A percentile compares a stretch with the other conserved stretches of the same genome.
These are phyloP conservation scores for Elachura formosa DNA, from an alignment of 2,113 vertebrate species.

Conservation along the genomic window DNA sequence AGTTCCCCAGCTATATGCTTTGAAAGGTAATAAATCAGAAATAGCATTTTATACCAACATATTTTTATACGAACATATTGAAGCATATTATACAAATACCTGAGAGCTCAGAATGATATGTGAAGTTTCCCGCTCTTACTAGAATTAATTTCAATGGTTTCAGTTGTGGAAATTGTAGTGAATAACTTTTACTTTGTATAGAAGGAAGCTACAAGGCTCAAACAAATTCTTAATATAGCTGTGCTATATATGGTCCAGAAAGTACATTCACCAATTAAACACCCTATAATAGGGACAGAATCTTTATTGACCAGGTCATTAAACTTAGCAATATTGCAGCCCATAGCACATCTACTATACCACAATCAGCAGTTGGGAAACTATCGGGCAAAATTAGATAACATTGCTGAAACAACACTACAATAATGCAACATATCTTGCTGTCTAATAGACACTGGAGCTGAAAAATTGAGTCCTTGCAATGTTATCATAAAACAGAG, in stretches of 20 bases:
- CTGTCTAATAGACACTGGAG: background rate
- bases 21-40: background rate
- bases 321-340: background rate
- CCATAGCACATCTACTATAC: background rate
- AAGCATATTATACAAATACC: background rate
- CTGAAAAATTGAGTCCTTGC: background rate
- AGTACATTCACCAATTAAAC: background rate
- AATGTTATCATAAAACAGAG: background rate
- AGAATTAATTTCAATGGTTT: background rate
- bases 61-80: background rate
- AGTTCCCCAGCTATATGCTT: background rate
- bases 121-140: background rate
- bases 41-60: background rate
- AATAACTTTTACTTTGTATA: background rate
- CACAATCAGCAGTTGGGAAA: background rate
- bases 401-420: background rate
- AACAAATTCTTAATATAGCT: background rate
- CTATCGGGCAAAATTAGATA: background rate
- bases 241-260: background rate
- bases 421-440: background rate
- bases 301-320: background rate
- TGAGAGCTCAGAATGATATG: background rate
- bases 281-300: background rate
- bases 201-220: background rate
- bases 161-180: background rate